A percentile compares a stretch with the other conserved stretches of the same genome.
Evolutionary conservation across 2,888 invertebrate species (phyloP).

Genomic region (Tenthredo scrophulariae): DNA sequence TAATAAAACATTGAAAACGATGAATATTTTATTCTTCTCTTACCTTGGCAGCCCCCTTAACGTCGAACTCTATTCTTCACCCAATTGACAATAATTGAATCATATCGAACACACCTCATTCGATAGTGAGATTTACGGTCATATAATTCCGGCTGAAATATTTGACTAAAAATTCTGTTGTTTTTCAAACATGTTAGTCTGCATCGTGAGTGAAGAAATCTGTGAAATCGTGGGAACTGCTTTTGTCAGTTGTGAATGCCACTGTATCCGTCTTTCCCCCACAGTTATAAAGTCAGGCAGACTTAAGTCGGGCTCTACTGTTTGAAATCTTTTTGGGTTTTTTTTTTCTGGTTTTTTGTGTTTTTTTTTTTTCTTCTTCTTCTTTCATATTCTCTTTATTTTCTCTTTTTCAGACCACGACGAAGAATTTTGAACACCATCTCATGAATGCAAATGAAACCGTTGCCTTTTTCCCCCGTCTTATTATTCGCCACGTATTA

Average conservation of each 20-base stretch:
- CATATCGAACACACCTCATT: too few relatives aligned
- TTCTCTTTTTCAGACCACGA: constrained; percentile 53
- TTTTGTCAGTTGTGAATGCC: not conserved
- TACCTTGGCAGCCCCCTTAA: too few relatives aligned
- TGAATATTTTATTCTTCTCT: too few relatives aligned
- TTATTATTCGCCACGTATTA: constrained; percentile 46
- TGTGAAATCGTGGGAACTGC: not conserved
- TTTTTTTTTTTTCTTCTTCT: constrained; percentile 17
- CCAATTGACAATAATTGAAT: too few relatives aligned
- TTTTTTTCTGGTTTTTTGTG: constrained; percentile 52
- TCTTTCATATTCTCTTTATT: constrained; percentile 54
- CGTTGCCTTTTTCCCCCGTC: constrained; percentile 62
- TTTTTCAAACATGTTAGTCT: not conserved
- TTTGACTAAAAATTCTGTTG: not conserved
- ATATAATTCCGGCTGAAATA: too few relatives aligned
- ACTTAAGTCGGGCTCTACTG: constrained; percentile 28
- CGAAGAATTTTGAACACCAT: constrained; percentile 70
- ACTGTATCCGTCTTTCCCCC: constrained; percentile 21
- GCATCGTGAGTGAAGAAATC: not conserved
- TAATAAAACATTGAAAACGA: too few relatives aligned
- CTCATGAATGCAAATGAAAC: constrained; percentile 78
- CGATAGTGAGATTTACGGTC: too few relatives aligned
- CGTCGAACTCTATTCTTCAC: too few relatives aligned
- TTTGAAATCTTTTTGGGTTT: constrained; percentile 50
- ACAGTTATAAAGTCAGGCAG: constrained; percentile 33